phyloP scores from a whole-genome alignment of 2,113 vertebrate species.

The Scytalopus superciliaris region DNA sequence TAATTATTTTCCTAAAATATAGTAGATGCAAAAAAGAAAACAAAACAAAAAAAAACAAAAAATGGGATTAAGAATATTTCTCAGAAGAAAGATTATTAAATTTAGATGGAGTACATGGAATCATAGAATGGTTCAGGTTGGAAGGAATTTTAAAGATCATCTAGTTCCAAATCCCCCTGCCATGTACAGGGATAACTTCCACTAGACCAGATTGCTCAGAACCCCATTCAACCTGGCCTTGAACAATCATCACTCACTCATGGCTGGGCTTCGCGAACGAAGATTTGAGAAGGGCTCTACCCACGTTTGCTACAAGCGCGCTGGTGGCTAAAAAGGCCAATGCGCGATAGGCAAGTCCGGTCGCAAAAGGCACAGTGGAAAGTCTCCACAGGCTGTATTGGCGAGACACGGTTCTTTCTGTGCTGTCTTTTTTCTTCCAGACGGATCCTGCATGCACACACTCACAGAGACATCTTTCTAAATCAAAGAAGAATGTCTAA shows the following conservation, averaged over 20 bases:
- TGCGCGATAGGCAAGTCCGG: no score
- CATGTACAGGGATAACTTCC: background rate
- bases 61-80: background rate
- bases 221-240: background rate
- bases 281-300: no score
- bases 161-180: fast-evolving
- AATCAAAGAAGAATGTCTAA: background rate
- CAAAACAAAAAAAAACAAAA: background rate
- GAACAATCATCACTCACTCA: no score
- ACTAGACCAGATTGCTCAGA: background rate
- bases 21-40: background rate
- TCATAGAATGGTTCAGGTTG: background rate
- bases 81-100: background rate
- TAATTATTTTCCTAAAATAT: background rate
- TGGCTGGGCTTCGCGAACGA: no score
- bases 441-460: no score
- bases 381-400: no score
- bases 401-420: no score
- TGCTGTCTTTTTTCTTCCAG: no score
- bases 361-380: no score
- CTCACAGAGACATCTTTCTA: background rate
- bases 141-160: background rate
- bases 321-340: no score
- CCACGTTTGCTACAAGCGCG: no score
- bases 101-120: background rate